Conservation (phyloP, 1,140 invertebrate genomes). For the Aphaenogaster ashmeadi region DNA sequence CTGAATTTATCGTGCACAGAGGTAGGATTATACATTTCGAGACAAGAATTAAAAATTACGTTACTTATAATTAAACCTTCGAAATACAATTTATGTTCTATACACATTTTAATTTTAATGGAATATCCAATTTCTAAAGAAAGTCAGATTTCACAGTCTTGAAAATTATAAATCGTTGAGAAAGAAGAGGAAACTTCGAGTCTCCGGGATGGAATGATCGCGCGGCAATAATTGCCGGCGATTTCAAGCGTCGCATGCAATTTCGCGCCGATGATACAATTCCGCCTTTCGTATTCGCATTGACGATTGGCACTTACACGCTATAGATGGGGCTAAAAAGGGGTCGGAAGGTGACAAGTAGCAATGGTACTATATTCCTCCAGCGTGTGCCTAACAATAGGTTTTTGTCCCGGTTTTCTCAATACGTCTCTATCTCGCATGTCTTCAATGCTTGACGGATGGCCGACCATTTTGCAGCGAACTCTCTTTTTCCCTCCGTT, state of each 20-base stretch:
- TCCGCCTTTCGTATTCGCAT: constrained; percentile 44
- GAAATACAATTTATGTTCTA: not conserved
- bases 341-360: constrained; percentile 70
- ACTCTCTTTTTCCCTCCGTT: constrained; percentile 59
- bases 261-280: constrained; percentile 59
- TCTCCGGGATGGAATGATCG: constrained; percentile 19
- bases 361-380: constrained; percentile 43
- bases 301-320: constrained; percentile 57
- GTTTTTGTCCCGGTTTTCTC: constrained; percentile 81
- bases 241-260: constrained; percentile 60
- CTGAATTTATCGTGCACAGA: not conserved
- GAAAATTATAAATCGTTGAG: not conserved
- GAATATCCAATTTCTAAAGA: not conserved
- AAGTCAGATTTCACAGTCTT: not conserved
- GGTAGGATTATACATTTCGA: not conserved
- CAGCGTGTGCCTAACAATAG: constrained; percentile 75
- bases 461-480: constrained; percentile 79
- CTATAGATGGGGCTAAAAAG: constrained; percentile 51
- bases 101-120: not conserved
- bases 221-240: constrained; percentile 66
- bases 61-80: not conserved
- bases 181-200: not conserved
- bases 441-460: constrained; percentile 83
- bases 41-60: not conserved
- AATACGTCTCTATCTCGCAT: constrained; percentile 82